Base-by-base conservation (phyloP, 2,888 invertebrate genomes). In the Oscheius sp. region DNA sequence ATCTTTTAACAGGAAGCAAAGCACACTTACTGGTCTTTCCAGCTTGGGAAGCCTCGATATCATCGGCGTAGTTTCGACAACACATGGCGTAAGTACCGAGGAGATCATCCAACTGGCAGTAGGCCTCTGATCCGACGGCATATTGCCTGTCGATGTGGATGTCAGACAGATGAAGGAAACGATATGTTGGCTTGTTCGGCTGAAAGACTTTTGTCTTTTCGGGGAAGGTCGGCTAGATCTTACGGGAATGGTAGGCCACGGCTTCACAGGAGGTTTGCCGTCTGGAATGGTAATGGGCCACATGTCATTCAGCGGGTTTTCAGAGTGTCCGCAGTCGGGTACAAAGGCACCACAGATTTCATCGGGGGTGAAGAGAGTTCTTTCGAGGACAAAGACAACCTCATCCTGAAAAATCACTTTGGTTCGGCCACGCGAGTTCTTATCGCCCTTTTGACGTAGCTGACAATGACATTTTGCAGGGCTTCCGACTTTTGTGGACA, bases 121-220 rank as follows among this genome's bases (percentile, higher is more conserved):
- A 76, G 13, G 81, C 81, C 29, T 69, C 69, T 2, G 69, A 69
- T 23, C 69, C 69, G 18, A 69, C 27, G 1, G 56, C 56, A 89
- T 97, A 98, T 86, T 94, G 93, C 0, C 95, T 94, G 90, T 97
- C 97, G 87, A 94, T 94, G 89, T 97, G 97, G 0, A 96, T 95
- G 89, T 98, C 97, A 0, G 96, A 95, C 80, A 97, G 91, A 88
- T 97, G 97, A 13, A 98, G 91, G 18, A 97, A 95, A 91, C 95
- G 95, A 89, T 95, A 77, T 0, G 80, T 84, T 13, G 79, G 80
- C 46, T 80, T 78, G 66, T 76, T 68, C 23, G 53, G 56, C 77
- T 77, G 52, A 61, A 61, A 5, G 23, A n/a, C n/a, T n/a, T n/a
- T n/a, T n/a, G n/a, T n/a, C n/a, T n/a, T n/a, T n/a, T n/a, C n/a